phyloP scores from a whole-genome alignment of 2,888 invertebrate species.

The Imbricaverruca yamaguchii region DNA sequence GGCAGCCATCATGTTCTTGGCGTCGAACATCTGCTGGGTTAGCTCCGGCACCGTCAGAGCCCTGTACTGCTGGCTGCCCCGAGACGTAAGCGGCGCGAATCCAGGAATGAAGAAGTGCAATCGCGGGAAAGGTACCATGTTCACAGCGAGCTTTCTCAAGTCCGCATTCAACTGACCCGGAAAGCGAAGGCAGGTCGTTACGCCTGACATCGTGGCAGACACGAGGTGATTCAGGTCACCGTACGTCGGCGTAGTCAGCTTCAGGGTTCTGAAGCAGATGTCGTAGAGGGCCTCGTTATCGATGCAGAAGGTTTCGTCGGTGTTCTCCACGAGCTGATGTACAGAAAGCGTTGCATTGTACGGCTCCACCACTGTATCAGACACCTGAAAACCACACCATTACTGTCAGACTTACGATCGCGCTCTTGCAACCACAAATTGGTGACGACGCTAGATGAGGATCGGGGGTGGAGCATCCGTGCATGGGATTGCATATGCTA shows the following conservation, averaged over 20 bases:
- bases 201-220: slow-evolving; percentile 68
- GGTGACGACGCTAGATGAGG: too few relatives aligned
- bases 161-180: slow-evolving; percentile 92
- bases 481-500: too few relatives aligned
- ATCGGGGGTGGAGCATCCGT: too few relatives aligned
- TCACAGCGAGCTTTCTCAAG: slow-evolving; percentile 81
- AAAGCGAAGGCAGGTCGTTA: slow-evolving; percentile 84
- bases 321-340: slow-evolving; percentile 49
- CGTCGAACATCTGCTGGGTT: slow-evolving; percentile 57
- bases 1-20: slow-evolving; percentile 57
- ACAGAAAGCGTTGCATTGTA: slow-evolving; percentile 51
- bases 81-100: slow-evolving; percentile 74
- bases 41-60: slow-evolving; percentile 63
- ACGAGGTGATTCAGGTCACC: slow-evolving; percentile 47
- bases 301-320: slow-evolving; percentile 50
- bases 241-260: slow-evolving; percentile 48
- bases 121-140: slow-evolving; percentile 97
- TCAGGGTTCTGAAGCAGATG: slow-evolving; percentile 50
- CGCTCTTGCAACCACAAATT: too few relatives aligned
- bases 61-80: slow-evolving; percentile 53
- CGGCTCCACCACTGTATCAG: slow-evolving; percentile 50
- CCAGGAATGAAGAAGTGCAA: slow-evolving; percentile 95
- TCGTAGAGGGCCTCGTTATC: slow-evolving; percentile 52
- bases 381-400: slow-evolving; percentile 31
- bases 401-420: too few relatives aligned